Percentiles rank a stretch among this genome's conserved stretches.
phyloP scores from a whole-genome alignment of 2,888 invertebrate species.

The Erynnis tages region DNA sequence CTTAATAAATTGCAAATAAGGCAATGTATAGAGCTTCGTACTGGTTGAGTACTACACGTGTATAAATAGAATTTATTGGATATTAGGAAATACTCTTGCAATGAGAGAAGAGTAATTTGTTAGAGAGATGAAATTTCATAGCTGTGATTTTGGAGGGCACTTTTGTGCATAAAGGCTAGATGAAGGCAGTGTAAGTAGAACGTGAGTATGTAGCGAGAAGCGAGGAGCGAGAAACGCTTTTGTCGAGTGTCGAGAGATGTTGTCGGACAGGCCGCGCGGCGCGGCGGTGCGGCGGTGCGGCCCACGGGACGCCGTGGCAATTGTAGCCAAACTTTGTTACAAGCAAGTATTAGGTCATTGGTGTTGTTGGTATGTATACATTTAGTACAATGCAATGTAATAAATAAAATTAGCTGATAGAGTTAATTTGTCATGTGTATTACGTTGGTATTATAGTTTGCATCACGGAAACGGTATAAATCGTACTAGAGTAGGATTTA shows the following conservation, averaged over 20 bases:
- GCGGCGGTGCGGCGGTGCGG: background rate
- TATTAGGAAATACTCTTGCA: conserved; percentile 57
- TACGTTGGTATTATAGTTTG: conserved; percentile 48
- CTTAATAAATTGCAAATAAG: conserved; percentile 73
- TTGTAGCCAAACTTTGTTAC: conserved; percentile 57
- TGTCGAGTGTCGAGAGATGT: background rate
- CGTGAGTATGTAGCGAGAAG: conserved; percentile 19
- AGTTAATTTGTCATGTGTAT: conserved; percentile 56
- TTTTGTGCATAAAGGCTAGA: conserved; percentile 68
- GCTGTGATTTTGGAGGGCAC: conserved; percentile 77
- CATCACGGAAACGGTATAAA: conserved; percentile 60
- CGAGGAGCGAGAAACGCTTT: background rate
- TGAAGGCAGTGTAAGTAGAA: conserved; percentile 37
- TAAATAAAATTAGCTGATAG: conserved; percentile 47
- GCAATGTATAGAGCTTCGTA: conserved; percentile 81
- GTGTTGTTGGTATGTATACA: conserved; percentile 60
- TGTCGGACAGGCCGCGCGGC: background rate
- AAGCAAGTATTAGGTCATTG: conserved; percentile 55
- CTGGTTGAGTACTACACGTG: conserved; percentile 74
- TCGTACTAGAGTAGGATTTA: conserved; percentile 65
- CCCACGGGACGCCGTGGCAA: conserved; percentile 36
- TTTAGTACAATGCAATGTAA: conserved; percentile 72
- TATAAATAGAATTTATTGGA: conserved; percentile 70
- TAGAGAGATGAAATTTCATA: conserved; percentile 75
- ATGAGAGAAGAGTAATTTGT: conserved; percentile 56